A percentile compares a stretch with the other conserved stretches of the same genome.
phyloP scores from a whole-genome alignment of 30 jellyfish, hydroid and myxozoan species.

The Chironex yamaguchii region DNA sequence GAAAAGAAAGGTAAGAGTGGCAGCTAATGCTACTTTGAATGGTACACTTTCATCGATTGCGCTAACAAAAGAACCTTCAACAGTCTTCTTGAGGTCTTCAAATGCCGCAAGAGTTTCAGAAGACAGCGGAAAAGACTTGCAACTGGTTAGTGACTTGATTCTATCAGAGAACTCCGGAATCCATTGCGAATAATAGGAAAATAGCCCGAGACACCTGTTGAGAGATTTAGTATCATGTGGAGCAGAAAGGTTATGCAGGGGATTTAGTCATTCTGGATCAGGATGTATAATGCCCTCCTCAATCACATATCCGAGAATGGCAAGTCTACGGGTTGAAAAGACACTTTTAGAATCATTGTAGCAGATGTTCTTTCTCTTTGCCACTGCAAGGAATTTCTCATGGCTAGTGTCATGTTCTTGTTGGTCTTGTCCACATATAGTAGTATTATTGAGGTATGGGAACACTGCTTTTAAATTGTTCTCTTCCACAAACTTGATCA shows the following conservation, averaged over 20 bases:
- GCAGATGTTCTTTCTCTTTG: constrained; percentile 42
- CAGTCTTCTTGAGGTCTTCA: constrained; percentile 21
- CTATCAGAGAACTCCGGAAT: constrained; percentile 63
- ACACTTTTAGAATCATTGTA: constrained; percentile 32
- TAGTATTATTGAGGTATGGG: constrained; percentile 56
- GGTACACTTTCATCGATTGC: constrained; percentile 6
- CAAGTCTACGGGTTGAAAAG: constrained; percentile 14
- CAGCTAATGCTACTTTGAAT: constrained; percentile 66
- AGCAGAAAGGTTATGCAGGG: constrained; percentile 41
- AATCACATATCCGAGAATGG: constrained; percentile 63
- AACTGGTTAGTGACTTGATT: constrained; percentile 22
- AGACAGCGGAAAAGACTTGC: constrained; percentile 53
- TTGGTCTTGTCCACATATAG: constrained; percentile 69
- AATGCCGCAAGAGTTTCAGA: neutral
- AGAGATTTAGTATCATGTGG: constrained; percentile 40
- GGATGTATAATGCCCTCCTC: constrained; percentile 66
- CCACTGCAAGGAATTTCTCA: constrained; percentile 62
- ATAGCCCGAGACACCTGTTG: constrained; percentile 34
- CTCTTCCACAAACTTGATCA: constrained; percentile 1
- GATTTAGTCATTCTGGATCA: constrained; percentile 67
- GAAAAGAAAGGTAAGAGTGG: constrained; percentile 66
- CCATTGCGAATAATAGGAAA: constrained; percentile 76
- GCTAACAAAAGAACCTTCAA: neutral
- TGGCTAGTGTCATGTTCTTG: constrained; percentile 69
- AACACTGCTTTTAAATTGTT: constrained; percentile 11